A percentile compares a stretch with the other conserved stretches of the same genome.
Evolutionary conservation across 2,113 vertebrate species (phyloP).

Genomic region (Pangasianodon gigas): DNA sequence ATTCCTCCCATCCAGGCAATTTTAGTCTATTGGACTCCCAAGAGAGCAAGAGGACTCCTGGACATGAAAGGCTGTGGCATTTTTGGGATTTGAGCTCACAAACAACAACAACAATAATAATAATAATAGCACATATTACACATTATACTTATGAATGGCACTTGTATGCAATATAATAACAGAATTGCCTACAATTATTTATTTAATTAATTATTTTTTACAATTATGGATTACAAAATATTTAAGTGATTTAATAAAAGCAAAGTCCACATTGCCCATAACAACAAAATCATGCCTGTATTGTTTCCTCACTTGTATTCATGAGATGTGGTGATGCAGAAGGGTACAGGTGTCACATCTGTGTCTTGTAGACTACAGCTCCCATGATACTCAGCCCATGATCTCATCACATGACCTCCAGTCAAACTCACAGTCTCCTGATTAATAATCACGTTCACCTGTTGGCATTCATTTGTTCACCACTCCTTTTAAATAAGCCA

Average conservation of each 20-base stretch:
- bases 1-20: not conserved
- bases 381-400: not conserved
- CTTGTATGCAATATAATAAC: too few species aligned
- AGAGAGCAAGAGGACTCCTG: too few species aligned
- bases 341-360: not conserved
- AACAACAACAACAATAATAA: too few species aligned
- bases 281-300: not conserved
- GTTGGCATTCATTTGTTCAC: not conserved
- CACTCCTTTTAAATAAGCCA: not conserved
- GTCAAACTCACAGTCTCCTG: too few species aligned
- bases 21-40: too few species aligned
- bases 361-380: not conserved
- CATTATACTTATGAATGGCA: too few species aligned
- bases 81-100: too few species aligned
- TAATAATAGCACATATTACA: too few species aligned
- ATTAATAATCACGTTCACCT: not conserved
- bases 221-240: not conserved
- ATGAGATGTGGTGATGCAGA: not conserved
- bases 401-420: not conserved
- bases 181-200: too few species aligned
- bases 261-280: not conserved
- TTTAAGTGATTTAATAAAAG: not conserved
- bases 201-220: not conserved
- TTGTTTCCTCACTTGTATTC: constrained; percentile 10
- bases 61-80: too few species aligned